These are phyloP conservation scores for Alexandromys fortis DNA, from an alignment of 2,113 vertebrate genomes.

Conservation along the genomic window DNA sequence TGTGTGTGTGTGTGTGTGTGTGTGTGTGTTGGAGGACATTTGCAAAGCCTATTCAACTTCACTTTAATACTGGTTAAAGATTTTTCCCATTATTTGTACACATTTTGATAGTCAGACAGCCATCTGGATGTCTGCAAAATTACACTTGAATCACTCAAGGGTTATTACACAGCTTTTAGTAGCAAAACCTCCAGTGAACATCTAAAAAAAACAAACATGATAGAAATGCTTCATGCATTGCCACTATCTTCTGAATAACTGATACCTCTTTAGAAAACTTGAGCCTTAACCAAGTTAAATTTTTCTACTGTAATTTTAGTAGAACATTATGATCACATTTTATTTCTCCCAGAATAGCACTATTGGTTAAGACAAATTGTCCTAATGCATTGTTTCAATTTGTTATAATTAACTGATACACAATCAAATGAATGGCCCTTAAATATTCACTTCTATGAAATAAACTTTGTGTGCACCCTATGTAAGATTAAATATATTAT, in stretches of 20 bases:
- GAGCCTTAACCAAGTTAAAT: slow-evolving; percentile 8
- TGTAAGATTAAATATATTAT: neutral
- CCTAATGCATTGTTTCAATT: neutral
- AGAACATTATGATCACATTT: neutral
- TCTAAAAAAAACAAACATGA: slow-evolving; percentile 55
- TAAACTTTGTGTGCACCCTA: neutral
- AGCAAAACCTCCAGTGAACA: slow-evolving; percentile 70
- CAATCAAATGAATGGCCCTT: neutral
- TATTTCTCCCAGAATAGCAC: neutral
- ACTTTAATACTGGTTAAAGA: neutral
- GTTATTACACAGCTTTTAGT: slow-evolving; percentile 61
- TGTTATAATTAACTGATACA: neutral
- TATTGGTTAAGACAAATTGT: neutral
- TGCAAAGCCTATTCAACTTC: neutral
- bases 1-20: neutral
- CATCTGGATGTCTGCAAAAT: slow-evolving; percentile 40
- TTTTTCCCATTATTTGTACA: neutral
- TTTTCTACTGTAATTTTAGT: slow-evolving; percentile 14
- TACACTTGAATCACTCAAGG: neutral
- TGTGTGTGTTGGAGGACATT: neutral
- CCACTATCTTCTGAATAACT: slow-evolving; percentile 17
- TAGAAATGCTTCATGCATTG: slow-evolving; percentile 28
- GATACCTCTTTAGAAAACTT: slow-evolving; percentile 31
- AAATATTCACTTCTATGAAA: neutral
- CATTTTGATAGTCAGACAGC: neutral